phyloP scores from a whole-genome alignment of 2,113 vertebrate genomes.

The Hiodon alosoides region DNA sequence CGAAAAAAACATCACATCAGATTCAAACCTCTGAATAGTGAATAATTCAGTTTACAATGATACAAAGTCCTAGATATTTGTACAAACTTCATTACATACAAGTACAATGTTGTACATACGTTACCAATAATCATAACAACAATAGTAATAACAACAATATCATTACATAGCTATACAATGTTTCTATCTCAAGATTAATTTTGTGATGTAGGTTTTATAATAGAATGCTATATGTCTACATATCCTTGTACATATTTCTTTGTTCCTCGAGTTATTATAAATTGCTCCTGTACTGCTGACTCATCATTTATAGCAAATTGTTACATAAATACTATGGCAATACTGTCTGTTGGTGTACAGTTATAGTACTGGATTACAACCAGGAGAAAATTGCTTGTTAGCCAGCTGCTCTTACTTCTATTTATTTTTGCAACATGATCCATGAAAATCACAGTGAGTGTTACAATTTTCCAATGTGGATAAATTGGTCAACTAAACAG shows the following conservation, averaged over 20 bases:
- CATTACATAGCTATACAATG: constrained; percentile 21
- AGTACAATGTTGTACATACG: constrained; percentile 26
- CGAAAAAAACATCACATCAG: constrained; percentile 11
- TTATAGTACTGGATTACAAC: not conserved
- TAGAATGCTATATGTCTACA: constrained; percentile 10
- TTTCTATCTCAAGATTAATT: not conserved
- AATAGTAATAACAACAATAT: constrained; percentile 18
- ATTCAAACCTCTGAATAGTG: constrained; percentile 18
- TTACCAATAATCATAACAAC: constrained; percentile 21
- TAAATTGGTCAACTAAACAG: not conserved
- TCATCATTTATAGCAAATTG: not conserved
- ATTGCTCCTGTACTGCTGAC: constrained; percentile 11
- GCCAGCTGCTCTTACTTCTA: not conserved
- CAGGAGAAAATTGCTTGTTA: constrained; percentile 1
- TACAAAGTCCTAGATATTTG: constrained; percentile 20
- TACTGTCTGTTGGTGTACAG: not conserved
- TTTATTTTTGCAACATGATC: not conserved
- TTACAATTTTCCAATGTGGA: constrained; percentile 1
- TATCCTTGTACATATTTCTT: constrained; percentile 1
- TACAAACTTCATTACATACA: constrained; percentile 23
- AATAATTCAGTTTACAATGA: constrained; percentile 17
- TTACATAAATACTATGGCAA: not conserved
- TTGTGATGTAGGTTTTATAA: not conserved
- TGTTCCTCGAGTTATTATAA: constrained; percentile 1
- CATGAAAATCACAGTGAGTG: not conserved